Base-by-base conservation (phyloP, 2,888 invertebrate genomes). In the Drosophila demipolita region DNA sequence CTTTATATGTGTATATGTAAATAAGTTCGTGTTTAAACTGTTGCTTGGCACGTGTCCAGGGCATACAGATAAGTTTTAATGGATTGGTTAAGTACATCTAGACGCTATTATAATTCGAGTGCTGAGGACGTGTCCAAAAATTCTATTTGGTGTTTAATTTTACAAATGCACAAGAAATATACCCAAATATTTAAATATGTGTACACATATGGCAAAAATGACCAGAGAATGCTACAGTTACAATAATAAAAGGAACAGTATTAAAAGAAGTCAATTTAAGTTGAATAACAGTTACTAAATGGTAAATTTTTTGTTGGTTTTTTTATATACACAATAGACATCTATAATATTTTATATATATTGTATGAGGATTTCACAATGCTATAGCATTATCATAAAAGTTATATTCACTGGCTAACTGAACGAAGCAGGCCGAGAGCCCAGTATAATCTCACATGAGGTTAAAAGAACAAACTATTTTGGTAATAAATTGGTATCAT, bases 111-210 rank as follows among this genome's bases (percentile, higher is more conserved):
- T 26, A 53, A 49, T 42, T 60, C 49, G 57, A 45, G 42, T 50
- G 26, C 57, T 55, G 53, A 64, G 71, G 60, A 66, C 48, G 42
- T 68, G 59, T 45, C 60, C 62, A 42, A 62, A 62, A 79, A 76
- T 80, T 79, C 66, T 65, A 68, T 64, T 66, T 55, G 52, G 52
- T 59, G 80, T 75, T 53, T 57, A 65, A 62, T 62, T 79, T 82
- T 82, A 75, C 71, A 83, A 84, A 83, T 84, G 82, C 82, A 69
- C 71, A 81, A 64, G 54, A 68, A 26, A 38, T 20, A 52, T 36
- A 54, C 52, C 23, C 33, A 35, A 38, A 23, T 54, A 17, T 29
- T 17, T 40, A 49, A 23, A 11, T 60, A 33, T 55, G 8, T 38
- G 29, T 49, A 20, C 40, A n/a, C 33, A 23, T 57, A 66, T 66